These are phyloP conservation scores for Sebastes diploproa DNA, from an alignment of 2,797 vertebrate species.

Conservation along the genomic window DNA sequence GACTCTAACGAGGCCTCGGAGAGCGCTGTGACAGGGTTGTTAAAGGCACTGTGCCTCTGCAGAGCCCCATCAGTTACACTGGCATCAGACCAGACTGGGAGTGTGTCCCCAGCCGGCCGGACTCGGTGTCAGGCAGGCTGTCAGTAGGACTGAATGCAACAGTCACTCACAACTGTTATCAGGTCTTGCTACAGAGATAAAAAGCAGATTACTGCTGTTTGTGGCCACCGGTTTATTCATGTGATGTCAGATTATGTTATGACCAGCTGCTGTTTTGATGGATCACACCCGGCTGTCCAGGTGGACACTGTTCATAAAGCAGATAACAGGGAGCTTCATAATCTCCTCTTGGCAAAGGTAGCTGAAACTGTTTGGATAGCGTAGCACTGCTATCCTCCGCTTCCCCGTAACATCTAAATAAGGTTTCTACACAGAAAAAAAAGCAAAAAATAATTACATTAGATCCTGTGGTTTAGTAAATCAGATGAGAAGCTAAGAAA, in stretches of 20 bases:
- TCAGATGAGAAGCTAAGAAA: slow-evolving; percentile 5
- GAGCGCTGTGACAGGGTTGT: slow-evolving; percentile 58
- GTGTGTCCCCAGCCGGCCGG: slow-evolving; percentile 21
- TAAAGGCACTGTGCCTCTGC: slow-evolving; percentile 46
- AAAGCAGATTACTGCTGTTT: slow-evolving; percentile 63
- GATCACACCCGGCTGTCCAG: slow-evolving; percentile 60
- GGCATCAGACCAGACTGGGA: slow-evolving; percentile 43
- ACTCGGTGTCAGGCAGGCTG: slow-evolving; percentile 45
- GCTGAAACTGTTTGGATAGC: slow-evolving; percentile 17
- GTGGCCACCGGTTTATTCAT: slow-evolving; percentile 53
- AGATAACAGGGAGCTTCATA: slow-evolving; percentile 58
- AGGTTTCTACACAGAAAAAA: slow-evolving; percentile 10
- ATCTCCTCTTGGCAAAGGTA: slow-evolving; percentile 46
- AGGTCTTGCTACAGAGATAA: slow-evolving; percentile 55
- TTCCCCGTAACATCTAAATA: slow-evolving; percentile 1
- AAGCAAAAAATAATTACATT: slow-evolving; percentile 18
- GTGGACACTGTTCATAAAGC: slow-evolving; percentile 65
- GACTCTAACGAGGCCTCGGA: slow-evolving; percentile 59
- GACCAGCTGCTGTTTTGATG: slow-evolving; percentile 68
- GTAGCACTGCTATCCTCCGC: not conserved
- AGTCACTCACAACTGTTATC: slow-evolving; percentile 65
- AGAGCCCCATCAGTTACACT: slow-evolving; percentile 53
- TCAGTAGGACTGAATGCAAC: slow-evolving; percentile 50
- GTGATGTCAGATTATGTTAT: slow-evolving; percentile 59
- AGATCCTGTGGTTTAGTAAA: slow-evolving; percentile 15